A percentile compares a stretch with the other conserved stretches of the same genome.
These are phyloP conservation scores for Triplophysa tibetana DNA, from an alignment of 2,113 vertebrate genomes.

Conservation along the genomic window DNA sequence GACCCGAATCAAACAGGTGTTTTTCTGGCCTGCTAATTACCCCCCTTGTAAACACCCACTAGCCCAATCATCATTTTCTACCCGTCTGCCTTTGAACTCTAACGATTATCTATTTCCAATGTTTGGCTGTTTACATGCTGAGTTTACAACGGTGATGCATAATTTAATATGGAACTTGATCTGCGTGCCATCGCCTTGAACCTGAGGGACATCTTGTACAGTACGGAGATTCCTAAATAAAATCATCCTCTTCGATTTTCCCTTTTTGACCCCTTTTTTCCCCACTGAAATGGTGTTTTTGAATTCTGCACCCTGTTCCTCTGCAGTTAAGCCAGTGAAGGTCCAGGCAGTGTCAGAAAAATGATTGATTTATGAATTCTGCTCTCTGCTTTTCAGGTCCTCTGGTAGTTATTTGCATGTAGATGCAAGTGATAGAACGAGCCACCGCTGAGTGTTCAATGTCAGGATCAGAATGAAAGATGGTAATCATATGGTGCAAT, in stretches of 20 bases:
- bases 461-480: background rate
- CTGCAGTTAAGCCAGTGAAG: background rate
- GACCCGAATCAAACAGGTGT: slow-evolving; percentile 27
- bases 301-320: background rate
- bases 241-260: background rate
- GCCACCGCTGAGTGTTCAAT: background rate
- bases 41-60: slow-evolving; percentile 4
- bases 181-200: slow-evolving; percentile 3
- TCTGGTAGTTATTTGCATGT: slow-evolving; percentile 24
- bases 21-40: slow-evolving; percentile 27
- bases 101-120: slow-evolving; percentile 4
- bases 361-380: slow-evolving; percentile 23
- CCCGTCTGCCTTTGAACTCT: slow-evolving; percentile 7
- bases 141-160: slow-evolving; percentile 33
- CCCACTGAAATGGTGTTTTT: background rate
- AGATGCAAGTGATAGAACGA: slow-evolving; percentile 17
- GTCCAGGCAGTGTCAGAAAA: background rate
- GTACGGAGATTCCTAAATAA: background rate
- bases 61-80: slow-evolving; percentile 7
- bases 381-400: background rate
- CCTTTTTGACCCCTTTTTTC: background rate
- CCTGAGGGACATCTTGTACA: background rate
- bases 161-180: slow-evolving; percentile 34
- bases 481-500: background rate
- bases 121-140: slow-evolving; percentile 24